phyloP scores from a whole-genome alignment of 2,888 invertebrate genomes.

The Xiphydria camelus region DNA sequence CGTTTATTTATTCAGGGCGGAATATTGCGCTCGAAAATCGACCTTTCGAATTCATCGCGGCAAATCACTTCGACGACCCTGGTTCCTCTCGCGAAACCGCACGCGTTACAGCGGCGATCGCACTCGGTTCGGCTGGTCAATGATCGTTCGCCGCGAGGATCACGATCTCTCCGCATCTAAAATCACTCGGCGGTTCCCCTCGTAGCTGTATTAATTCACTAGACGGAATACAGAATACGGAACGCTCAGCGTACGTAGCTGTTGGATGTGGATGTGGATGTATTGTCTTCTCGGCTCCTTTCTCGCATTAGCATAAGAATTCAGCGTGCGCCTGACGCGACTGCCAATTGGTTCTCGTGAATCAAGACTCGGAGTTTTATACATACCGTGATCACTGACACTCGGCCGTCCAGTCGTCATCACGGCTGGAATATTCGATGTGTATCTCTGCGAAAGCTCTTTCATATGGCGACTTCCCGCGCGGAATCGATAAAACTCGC shows the following conservation, averaged over 20 bases:
- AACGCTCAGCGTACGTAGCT: conserved; percentile 9
- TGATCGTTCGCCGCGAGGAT: conserved; percentile 29
- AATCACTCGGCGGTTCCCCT: conserved; percentile 45
- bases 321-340: conserved; percentile 57
- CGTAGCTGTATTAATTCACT: conserved; percentile 48
- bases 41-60: too few relatives aligned
- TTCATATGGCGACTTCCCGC: too few relatives aligned
- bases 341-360: conserved; percentile 49
- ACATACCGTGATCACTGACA: conserved; percentile 33
- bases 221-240: conserved; percentile 47
- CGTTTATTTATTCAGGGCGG: too few relatives aligned
- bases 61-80: too few relatives aligned
- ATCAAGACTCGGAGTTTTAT: conserved; percentile 47
- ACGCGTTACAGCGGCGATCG: conserved; percentile 6
- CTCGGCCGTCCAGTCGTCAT: conserved; percentile 36
- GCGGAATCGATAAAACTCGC: too few relatives aligned
- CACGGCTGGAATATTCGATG: conserved; percentile 29
- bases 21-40: too few relatives aligned
- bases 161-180: conserved; percentile 50
- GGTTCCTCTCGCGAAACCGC: conserved; percentile 2
- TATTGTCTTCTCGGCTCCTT: conserved; percentile 58
- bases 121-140: conserved; percentile 1
- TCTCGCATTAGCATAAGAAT: conserved; percentile 59
- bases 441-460: not conserved
- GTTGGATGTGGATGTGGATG: conserved; percentile 38